Evolutionary conservation across 2,888 invertebrate genomes (phyloP).

Genomic region (Hirtodrosophila duncani): DNA sequence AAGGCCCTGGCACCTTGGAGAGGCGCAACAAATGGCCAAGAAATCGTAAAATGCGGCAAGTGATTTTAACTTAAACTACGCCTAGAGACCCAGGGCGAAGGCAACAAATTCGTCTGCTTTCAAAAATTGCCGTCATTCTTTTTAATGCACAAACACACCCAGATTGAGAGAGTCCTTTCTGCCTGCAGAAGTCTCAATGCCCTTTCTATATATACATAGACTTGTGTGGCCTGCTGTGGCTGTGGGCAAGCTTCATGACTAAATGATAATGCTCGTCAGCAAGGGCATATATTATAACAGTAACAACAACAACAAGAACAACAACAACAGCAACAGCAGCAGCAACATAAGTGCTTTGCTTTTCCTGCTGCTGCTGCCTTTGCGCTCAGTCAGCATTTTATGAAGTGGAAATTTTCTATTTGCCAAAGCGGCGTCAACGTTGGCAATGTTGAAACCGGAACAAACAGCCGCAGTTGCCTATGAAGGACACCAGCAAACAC

Average conservation of each 20-base stretch:
- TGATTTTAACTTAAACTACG: constrained; percentile 65
- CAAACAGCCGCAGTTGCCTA: constrained; percentile 49
- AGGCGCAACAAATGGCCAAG: constrained; percentile 61
- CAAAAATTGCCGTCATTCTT: constrained; percentile 70
- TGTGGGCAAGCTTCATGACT: too few relatives aligned
- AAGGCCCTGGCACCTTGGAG: too few relatives aligned
- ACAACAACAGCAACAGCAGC: constrained; percentile 29
- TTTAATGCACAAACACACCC: constrained; percentile 52
- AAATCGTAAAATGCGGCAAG: constrained; percentile 62
- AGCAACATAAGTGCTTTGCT: constrained; percentile 61
- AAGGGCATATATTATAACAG: too few relatives aligned
- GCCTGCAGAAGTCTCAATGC: too few relatives aligned
- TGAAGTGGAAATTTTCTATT: constrained; percentile 74
- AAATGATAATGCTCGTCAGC: too few relatives aligned
- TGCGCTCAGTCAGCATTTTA: constrained; percentile 66
- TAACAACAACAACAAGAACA: constrained; percentile 1
- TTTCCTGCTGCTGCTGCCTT: too few relatives aligned
- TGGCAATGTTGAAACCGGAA: constrained; percentile 66
- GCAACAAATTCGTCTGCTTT: constrained; percentile 13
- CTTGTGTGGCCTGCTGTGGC: too few relatives aligned
- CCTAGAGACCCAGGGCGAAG: constrained; percentile 21
- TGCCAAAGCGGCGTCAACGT: constrained; percentile 57
- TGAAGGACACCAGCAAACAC: constrained; percentile 5
- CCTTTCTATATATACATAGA: too few relatives aligned
- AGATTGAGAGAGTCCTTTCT: constrained; percentile 3